These are phyloP conservation scores for Pelodiscus sinensis DNA, from an alignment of 2,113 vertebrate species.

Conservation along the genomic window DNA sequence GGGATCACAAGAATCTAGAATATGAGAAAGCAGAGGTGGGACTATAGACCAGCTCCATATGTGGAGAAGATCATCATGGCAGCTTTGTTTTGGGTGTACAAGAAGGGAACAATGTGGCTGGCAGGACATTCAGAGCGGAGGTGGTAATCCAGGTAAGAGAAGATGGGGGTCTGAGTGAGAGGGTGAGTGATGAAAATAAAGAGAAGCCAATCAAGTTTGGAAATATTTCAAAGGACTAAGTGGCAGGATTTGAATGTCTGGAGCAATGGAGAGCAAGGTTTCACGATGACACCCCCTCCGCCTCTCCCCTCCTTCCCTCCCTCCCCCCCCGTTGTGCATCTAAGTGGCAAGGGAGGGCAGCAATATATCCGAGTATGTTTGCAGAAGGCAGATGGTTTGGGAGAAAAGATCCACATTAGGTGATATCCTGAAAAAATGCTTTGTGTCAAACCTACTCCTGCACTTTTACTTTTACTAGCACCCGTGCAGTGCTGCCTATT, in stretches of 20 bases:
- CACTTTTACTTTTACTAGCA: neutral
- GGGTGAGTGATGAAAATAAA: neutral
- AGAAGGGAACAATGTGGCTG: neutral
- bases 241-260: no score
- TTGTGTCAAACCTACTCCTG: neutral
- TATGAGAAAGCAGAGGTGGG: neutral
- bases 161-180: neutral
- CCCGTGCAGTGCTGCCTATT: neutral
- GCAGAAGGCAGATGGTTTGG: neutral
- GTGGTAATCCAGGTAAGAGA: neutral
- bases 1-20: neutral
- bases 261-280: no score
- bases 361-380: neutral
- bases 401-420: neutral
- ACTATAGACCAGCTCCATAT: neutral
- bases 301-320: no score
- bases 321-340: no score
- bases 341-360: neutral
- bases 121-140: neutral
- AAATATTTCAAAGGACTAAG: neutral
- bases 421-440: neutral
- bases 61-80: neutral
- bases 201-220: neutral
- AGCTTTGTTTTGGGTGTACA: neutral
- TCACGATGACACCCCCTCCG: no score